Evolutionary conservation across 2,797 vertebrate genomes (phyloP), one percentile per base, ranked within the genome.

Genomic region (Xyrichtys novacula): DNA sequence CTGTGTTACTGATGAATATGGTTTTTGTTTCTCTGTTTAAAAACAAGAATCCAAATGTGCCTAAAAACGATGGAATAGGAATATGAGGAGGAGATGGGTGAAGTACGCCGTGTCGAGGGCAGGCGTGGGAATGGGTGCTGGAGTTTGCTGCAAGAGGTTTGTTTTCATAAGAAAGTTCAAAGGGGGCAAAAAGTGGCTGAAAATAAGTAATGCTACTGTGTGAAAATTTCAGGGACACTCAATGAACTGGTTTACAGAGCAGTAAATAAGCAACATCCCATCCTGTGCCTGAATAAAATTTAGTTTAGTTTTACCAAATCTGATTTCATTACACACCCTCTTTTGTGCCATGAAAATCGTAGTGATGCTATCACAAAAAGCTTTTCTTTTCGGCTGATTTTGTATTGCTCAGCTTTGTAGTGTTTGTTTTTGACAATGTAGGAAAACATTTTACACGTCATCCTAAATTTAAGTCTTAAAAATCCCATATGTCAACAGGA

Each of bases 41-140:
- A 96, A 97, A 95, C 94, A 90, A 92, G 91, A 95, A 95, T 95
- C 88, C 94, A 96, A 95, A 95, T 91, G 90, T 94, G 95, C 93
- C 95, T 85, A 76, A 80, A 88, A 71, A 34, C 60, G 84, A 91
- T 86, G 77, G 62, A 80, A 83, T 78, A 40, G 53, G 65, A 78
- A 77, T 78, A 65, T 64, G 65, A 32, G 36, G 20, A 49, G 56
- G 71, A 31, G 55, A 54, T 26, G 26, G 70, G 49, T 59, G 70
- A 52, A 60, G 31, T 50, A 59, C 79, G 65, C 86, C 60, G 88
- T 87, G 64, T 73, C 16, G 39, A 52, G 38, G 70, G 52, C 19
- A 48, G 25, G 48, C 46, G 56, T 9, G 62, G 60, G 22, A 58
- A 22, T 23, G 68, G 43, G 72, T 12, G 32, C 79, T 89, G 89